Conservation (phyloP, 2,113 vertebrate species). For the Notarius quadriscutis region DNA sequence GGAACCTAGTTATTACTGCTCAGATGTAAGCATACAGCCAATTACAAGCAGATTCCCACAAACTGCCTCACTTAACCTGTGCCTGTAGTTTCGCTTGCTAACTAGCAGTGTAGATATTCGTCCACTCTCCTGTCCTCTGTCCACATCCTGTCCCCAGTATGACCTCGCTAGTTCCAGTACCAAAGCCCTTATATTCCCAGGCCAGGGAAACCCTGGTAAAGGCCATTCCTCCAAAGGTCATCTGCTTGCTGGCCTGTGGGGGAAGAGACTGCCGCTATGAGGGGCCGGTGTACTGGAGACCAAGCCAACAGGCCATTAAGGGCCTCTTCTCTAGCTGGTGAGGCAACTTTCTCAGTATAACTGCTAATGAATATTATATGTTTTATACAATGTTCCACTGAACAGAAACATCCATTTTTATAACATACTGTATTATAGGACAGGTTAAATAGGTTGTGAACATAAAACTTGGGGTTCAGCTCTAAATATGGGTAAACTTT, state of each 20-base stretch:
- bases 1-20: background rate
- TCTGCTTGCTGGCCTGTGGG: constrained; percentile 77
- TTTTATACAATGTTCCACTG: background rate
- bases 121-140: background rate
- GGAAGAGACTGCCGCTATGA: constrained; percentile 79
- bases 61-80: background rate
- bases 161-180: constrained; percentile 64
- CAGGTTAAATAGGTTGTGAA: background rate
- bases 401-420: background rate
- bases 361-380: background rate
- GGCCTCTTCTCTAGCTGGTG: constrained; percentile 80
- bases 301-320: constrained; percentile 73
- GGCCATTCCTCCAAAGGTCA: constrained; percentile 73
- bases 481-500: background rate
- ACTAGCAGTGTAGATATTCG: background rate
- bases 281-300: constrained; percentile 74
- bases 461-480: background rate
- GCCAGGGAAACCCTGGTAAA: constrained; percentile 77
- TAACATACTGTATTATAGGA: background rate
- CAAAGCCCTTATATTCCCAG: constrained; percentile 75
- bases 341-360: constrained; percentile 20
- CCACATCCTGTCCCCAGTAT: constrained; percentile 29
- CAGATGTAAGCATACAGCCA: background rate
- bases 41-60: background rate
- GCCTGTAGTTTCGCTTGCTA: constrained; percentile 31